Evolutionary conservation across 92 coral and sea anemone species (phyloP).

Genomic region (Isaurus tuberculatus): DNA sequence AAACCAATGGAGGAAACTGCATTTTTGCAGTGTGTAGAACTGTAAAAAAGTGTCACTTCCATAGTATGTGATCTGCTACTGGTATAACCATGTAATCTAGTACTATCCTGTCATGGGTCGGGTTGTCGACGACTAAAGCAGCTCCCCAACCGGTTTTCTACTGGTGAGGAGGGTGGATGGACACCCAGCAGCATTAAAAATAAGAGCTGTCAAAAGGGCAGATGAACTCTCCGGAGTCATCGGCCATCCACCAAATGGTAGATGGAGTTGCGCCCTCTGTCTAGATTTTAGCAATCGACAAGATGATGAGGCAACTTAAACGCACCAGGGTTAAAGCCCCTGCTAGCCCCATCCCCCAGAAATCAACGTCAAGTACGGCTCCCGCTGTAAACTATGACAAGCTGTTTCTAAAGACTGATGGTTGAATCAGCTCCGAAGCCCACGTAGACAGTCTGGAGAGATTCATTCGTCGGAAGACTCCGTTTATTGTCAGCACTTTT

Average conservation of each 20-base stretch:
- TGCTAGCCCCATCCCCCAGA: conserved; percentile 4
- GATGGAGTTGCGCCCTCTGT: conserved; percentile 35
- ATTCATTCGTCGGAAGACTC: conserved; percentile 17
- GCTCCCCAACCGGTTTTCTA: too few relatives aligned
- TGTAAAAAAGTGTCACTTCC: background rate
- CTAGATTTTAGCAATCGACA: too few relatives aligned
- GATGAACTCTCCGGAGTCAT: conserved; percentile 27
- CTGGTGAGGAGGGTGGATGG: too few relatives aligned
- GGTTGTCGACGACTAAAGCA: conserved; percentile 50
- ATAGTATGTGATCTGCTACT: background rate
- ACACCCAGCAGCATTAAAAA: too few relatives aligned
- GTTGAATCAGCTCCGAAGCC: conserved; percentile 37
- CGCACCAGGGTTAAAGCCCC: conserved; percentile 27
- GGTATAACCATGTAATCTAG: too few relatives aligned
- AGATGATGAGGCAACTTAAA: conserved; percentile 11
- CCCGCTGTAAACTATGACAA: conserved; percentile 15
- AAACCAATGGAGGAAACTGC: conserved; percentile 1
- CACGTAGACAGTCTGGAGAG: conserved; percentile 7
- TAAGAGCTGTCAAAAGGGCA: too few relatives aligned
- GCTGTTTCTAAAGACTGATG: conserved; percentile 20
- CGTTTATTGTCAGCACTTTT: conserved; percentile 24
- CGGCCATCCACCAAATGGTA: conserved; percentile 46
- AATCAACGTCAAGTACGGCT: conserved; percentile 10
- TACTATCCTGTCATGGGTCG: conserved; percentile 48
- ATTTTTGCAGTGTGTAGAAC: background rate